A percentile compares a stretch with the other conserved stretches of the same genome.
These are phyloP conservation scores for Brachionus rubens DNA, from an alignment of 1,140 invertebrate genomes.

Conservation along the genomic window DNA sequence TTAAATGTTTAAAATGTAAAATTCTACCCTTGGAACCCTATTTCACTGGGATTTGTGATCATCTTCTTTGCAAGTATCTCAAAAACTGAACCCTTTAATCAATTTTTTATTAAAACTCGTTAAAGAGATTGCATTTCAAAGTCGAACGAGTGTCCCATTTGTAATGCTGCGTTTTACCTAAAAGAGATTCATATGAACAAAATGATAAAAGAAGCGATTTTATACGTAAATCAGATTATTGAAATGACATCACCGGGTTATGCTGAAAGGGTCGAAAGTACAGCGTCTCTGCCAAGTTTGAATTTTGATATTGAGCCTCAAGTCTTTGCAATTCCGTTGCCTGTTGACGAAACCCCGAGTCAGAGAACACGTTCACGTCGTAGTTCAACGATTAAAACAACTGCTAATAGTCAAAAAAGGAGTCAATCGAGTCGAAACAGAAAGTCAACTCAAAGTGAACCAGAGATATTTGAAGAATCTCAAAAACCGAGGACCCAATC, in stretches of 20 bases:
- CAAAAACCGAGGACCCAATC: conserved; percentile 32
- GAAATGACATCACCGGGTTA: neutral
- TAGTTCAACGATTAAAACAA: neutral
- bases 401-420: neutral
- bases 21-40: neutral
- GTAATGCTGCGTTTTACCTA: conserved; percentile 11
- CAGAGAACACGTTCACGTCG: neutral
- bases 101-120: too few species aligned
- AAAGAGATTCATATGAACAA: conserved; percentile 43
- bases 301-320: neutral
- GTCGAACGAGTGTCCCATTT: conserved; percentile 30
- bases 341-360: neutral
- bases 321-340: neutral
- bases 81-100: too few species aligned
- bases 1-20: conserved; percentile 14
- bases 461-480: neutral
- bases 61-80: conserved; percentile 36
- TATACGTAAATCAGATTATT: conserved; percentile 28
- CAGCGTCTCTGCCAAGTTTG: neutral
- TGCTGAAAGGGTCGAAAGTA: neutral
- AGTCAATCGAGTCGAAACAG: neutral
- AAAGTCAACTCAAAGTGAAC: neutral
- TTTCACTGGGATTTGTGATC: conserved; percentile 30
- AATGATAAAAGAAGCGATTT: conserved; percentile 44
- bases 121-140: conserved; percentile 9